Percentiles rank a stretch among this genome's conserved stretches.
phyloP scores from a whole-genome alignment of 2,113 vertebrate species.

The Malaclemys terrapin region DNA sequence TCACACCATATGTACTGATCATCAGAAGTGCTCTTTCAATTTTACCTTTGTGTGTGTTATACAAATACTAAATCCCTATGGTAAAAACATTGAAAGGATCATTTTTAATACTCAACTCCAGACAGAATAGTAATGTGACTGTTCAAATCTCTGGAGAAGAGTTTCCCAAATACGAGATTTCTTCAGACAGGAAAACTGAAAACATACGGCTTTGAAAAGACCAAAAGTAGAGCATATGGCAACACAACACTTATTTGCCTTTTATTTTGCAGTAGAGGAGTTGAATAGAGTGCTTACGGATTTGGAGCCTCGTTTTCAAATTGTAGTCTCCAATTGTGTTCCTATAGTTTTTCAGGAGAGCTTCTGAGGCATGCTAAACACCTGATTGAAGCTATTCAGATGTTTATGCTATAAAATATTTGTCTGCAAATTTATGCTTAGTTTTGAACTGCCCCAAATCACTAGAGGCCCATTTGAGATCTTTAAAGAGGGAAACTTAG shows the following conservation, averaged over 20 bases:
- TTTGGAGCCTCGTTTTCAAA: background rate
- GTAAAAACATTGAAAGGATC: background rate
- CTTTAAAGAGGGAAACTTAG: background rate
- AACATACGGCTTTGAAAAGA: background rate
- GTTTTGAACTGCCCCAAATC: too few species aligned
- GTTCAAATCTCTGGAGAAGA: background rate
- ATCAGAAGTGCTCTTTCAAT: background rate
- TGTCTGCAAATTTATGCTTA: background rate
- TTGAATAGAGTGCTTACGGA: background rate
- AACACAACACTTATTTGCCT: background rate
- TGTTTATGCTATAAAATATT: background rate
- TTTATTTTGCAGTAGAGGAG: background rate
- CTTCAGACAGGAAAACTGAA: background rate
- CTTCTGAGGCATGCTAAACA: background rate
- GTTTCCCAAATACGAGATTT: background rate
- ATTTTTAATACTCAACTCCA: background rate
- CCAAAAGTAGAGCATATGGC: background rate
- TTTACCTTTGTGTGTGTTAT: background rate
- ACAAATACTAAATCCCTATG: background rate
- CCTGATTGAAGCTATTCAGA: background rate
- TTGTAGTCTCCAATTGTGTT: background rate
- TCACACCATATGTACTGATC: rapidly evolving
- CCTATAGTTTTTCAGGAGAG: background rate
- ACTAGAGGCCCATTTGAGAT: background rate
- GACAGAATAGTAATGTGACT: background rate